Base-by-base conservation (phyloP, 2,797 vertebrate species). In the Petrocephalus sullivani region DNA sequence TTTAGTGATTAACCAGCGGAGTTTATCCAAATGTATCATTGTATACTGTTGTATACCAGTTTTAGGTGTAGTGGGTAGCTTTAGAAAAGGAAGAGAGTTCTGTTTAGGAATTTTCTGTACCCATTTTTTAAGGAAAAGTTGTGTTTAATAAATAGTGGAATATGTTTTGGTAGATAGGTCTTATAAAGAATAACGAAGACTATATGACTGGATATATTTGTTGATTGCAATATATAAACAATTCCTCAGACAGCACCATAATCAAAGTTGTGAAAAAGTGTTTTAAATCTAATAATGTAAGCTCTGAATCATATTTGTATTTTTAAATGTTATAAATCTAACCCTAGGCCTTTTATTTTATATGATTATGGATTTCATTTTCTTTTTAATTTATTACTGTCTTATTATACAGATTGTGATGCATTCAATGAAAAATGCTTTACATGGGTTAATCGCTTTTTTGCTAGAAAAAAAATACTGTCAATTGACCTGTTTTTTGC, bases 11-110 rank as follows among this genome's bases (percentile, higher is more conserved):
- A 94, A 94, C 91, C 92, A 91, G 91, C 91, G n/a, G 92, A 93
- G 6, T 60, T 51, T 89, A 75, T 89, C 53, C n/a, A 86, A 91
- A 87, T 91, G 89, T 95, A 95, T 21, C 21, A 84, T 85, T 85
- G 84, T 96, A 96, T 96, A 96, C 96, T 95, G 95, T 96, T 95
- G 96, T 96, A 96, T 96, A 96, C 95, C 93, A 91, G 16, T 90
- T 92, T 87, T 91, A 91, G 89, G 87, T 90, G 85, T 89, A 53
- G 33, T 89, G 92, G 93, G 91, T 92, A 89, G 90, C 91, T 90
- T 37, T 87, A 87, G 89, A 82, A 90, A 89, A 58, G 85, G 87
- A 87, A 84, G 89, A 91, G 90, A 71, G 89, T 93, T 94, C 92
- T 92, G 88, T 92, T 89, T 91, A 89, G 90, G 93, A 93, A 91